Base-by-base conservation (phyloP, 2,888 invertebrate species). In the Entomobrya proxima region DNA sequence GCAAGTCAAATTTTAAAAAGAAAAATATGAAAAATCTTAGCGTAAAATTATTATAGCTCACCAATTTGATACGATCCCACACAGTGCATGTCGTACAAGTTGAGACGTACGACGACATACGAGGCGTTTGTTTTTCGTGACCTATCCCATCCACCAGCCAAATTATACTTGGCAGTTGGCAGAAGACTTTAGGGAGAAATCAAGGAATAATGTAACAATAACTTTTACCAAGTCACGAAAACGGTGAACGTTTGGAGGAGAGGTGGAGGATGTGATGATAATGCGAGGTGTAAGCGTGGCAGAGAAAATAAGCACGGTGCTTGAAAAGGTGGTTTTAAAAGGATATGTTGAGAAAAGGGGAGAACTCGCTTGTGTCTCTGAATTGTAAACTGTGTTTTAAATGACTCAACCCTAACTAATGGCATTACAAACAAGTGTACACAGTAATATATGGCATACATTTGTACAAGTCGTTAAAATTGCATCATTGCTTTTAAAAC, bases 171-270 rank as follows among this genome's bases (percentile, higher is more conserved):
- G 74, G 72, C 47, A 81, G 40, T 82, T 69, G 69, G 69, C 69
- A 69, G 44, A 11, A 55, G 24, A 64, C 40, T 24, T 61, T 61
- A 15, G 18, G 18, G 64, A 64, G 61, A 61, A 69, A 69, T 69
- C 69, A 69, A 78, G 44, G 64, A 64, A 64, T 18, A 27, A 47
- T 61, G 61, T 40, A 72, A 82, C 74, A 35, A 74, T 40, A 81
- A 82, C 37, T 47, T 78, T 52, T 81, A 50, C 67, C 79, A 27
- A 79, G 79, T 79, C 79, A 79, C 79, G 79, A 79, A 32, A 69
- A 52, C 52, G 50, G 77, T 77, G 67, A 69, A 69, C 40, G 67
- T 69, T 69, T 69, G 67, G 30, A 61, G 61, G 32, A 52, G 52
- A 32, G 32, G 61, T 32, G 18, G 32, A 35, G 30, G 24, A 47